Evolutionary conservation across 2,888 invertebrate genomes (phyloP), one percentile per base, ranked within the genome.

Genomic region (Lasioglossum leucozonium): DNA sequence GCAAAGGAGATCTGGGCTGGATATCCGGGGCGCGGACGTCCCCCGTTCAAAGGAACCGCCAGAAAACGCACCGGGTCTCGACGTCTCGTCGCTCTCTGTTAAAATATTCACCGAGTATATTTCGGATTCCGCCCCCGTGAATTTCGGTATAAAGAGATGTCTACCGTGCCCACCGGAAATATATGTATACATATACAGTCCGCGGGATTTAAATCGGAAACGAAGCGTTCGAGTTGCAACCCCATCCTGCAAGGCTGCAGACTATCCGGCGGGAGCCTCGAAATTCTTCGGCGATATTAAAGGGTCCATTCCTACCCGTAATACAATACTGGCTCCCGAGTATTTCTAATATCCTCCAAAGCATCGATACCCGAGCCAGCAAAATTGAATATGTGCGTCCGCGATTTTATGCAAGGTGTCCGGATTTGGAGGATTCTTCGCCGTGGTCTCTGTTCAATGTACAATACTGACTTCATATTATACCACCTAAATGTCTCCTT

Each of bases 71-170:
- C 6, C 26, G 44, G 30, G 51, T 10, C 51, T 44, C 71, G 71
- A 72, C 42, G 44, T 72, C 71, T 72, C 44, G 42, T 4, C 26
- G 44, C 44, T 26, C 6, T n/a, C 51, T 51, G 67, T n/a, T 42
- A 72, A 72, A 72, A 72, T 72, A 72, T 72, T 72, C 71, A 72
- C 44, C 26, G 26, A 44, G 18, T 72, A 44, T 72, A 22, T 51
- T 44, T 44, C 44, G 42, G 26, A 72, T 72, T 72, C 44, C 26
- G 3, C 30, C 26, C 44, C 42, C 42, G 44, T 44, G 71, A 72
- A 72, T 72, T 72, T 72, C 71, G 26, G 26, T 26, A 30, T 30
- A 72, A 72, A 72, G 71, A 30, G 42, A 42, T n/a, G 26, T 11
- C 42, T 13, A 13, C 26, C 58, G 58, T 58, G 26, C 58, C 26